Percentiles rank a stretch among this genome's conserved stretches.
Evolutionary conservation across 2,888 invertebrate genomes (phyloP).

Genomic region (Trissoscelio sp.): DNA sequence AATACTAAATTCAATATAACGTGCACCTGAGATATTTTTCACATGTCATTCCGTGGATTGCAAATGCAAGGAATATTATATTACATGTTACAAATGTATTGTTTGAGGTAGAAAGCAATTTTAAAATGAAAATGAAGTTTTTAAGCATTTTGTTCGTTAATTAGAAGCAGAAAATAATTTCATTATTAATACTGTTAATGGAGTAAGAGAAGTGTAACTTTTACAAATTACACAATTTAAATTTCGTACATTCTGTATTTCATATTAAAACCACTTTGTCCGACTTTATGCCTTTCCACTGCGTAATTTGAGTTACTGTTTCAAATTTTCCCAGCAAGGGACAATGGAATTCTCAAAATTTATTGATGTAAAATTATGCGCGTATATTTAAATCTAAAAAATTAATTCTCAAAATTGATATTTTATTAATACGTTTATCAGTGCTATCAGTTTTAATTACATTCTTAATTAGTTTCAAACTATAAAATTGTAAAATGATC

Average conservation of each 20-base stretch:
- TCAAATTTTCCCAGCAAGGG: background rate
- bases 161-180: background rate
- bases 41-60: background rate
- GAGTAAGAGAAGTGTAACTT: constrained; percentile 4
- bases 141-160: background rate
- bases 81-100: background rate
- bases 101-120: background rate
- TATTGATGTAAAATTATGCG: constrained; percentile 8
- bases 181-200: background rate
- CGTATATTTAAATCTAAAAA: background rate
- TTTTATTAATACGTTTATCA: background rate
- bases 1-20: background rate
- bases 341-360: constrained; percentile 9
- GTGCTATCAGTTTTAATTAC: too few relatives aligned
- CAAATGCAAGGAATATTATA: background rate
- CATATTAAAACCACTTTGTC: constrained; percentile 16
- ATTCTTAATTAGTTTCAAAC: too few relatives aligned
- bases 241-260: constrained; percentile 18
- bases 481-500: too few relatives aligned
- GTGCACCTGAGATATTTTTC: background rate
- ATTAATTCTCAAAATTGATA: background rate
- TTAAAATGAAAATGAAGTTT: background rate
- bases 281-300: constrained; percentile 11
- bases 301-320: constrained; percentile 6
- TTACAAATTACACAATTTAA: constrained; percentile 21